Conservation (phyloP, 1,140 invertebrate genomes). For the Eumaeus atala region DNA sequence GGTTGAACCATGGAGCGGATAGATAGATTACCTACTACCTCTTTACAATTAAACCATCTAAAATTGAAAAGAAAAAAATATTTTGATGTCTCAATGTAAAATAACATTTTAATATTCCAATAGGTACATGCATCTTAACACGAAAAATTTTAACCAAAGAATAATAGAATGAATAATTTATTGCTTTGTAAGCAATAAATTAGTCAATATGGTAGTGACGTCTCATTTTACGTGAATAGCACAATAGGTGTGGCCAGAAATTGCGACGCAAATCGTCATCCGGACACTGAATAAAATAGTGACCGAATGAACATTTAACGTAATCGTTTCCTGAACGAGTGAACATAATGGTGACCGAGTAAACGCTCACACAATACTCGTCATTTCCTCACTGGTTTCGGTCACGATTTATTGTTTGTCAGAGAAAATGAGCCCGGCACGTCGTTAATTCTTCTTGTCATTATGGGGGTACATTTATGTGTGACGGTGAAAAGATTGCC, state of each 20-base stretch:
- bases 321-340: conserved; percentile 23
- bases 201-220: neutral
- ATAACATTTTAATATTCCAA: too few species aligned
- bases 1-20: too few species aligned
- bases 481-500: conserved; percentile 1
- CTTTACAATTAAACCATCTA: too few species aligned
- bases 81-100: too few species aligned
- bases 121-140: too few species aligned
- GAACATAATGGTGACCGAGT: conserved; percentile 4
- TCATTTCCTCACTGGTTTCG: neutral
- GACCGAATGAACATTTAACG: conserved; percentile 24
- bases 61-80: too few species aligned
- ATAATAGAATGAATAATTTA: too few species aligned
- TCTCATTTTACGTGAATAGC: neutral
- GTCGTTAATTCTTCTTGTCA: conserved; percentile 4
- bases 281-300: conserved; percentile 15
- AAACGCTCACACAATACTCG: conserved; percentile 2
- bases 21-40: too few species aligned
- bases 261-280: conserved; percentile 15
- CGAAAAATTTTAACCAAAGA: too few species aligned
- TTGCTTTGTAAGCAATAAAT: too few species aligned
- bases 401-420: neutral
- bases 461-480: conserved; percentile 4
- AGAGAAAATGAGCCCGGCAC: neutral
- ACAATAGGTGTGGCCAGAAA: neutral